A percentile compares a stretch with the other conserved stretches of the same genome.
phyloP scores from a whole-genome alignment of 2,888 invertebrate genomes.

The Masnerella sp. region DNA sequence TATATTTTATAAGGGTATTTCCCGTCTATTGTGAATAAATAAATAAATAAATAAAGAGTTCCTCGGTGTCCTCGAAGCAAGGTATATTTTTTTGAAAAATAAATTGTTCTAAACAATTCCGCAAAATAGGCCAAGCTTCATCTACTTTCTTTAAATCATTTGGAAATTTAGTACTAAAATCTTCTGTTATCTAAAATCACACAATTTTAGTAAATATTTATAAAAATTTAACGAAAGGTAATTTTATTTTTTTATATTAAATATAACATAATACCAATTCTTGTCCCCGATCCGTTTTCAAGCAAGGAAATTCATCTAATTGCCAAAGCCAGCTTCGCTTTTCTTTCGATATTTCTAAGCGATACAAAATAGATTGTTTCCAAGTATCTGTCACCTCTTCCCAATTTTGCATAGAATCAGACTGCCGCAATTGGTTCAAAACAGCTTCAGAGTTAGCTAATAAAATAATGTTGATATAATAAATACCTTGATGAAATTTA shows the following conservation, averaged over 20 bases:
- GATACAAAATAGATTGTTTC: background rate
- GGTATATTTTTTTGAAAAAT: background rate
- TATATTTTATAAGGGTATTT: too few species aligned
- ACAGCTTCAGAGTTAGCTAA: background rate
- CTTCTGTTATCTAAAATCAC: background rate
- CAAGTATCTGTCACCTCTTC: background rate
- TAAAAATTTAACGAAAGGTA: too few species aligned
- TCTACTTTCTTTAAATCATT: background rate
- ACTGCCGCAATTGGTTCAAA: background rate
- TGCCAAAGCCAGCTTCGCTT: background rate
- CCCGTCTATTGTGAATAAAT: too few species aligned
- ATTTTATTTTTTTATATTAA: background rate
- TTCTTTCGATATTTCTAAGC: background rate
- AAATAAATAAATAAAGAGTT: too few species aligned
- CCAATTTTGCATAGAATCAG: background rate
- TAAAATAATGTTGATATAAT: background rate
- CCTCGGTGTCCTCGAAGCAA: background rate
- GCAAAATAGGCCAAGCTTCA: background rate
- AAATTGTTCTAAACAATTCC: background rate
- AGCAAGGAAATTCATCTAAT: conserved; percentile 7
- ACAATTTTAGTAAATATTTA: background rate
- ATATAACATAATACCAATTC: too few species aligned
- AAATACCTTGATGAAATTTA: too few species aligned
- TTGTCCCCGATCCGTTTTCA: too few species aligned
- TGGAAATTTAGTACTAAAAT: background rate